Conservation (phyloP, 2,797 vertebrate genomes). For the Carapus acus region DNA sequence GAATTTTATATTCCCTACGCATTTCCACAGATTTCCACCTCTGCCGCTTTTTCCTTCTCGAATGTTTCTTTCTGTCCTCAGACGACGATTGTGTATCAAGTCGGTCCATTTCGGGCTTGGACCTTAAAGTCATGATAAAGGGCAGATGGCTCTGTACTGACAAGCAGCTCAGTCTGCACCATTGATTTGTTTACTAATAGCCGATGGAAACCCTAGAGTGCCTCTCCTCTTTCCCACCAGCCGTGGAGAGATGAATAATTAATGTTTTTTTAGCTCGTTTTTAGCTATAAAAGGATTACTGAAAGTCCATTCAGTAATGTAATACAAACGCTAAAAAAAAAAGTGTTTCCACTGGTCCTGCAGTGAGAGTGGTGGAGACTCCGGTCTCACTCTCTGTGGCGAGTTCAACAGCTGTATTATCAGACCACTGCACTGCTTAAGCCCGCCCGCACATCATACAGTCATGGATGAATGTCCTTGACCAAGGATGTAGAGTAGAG, state of each 20-base stretch:
- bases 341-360: conserved; percentile 45
- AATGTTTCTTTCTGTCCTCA: conserved; percentile 24
- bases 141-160: conserved; percentile 67
- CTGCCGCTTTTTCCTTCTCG: conserved; percentile 9
- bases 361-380: conserved; percentile 29
- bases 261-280: conserved; percentile 74
- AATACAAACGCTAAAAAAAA: conserved; percentile 59
- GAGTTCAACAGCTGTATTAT: conserved; percentile 1
- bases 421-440: neutral
- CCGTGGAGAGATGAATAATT: conserved; percentile 75
- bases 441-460: neutral
- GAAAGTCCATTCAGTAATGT: conserved; percentile 70
- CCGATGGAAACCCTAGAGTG: conserved; percentile 72
- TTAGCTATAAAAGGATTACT: conserved; percentile 72
- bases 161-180: conserved; percentile 67
- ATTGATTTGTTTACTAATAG: conserved; percentile 85
- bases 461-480: neutral
- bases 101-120: conserved; percentile 47
- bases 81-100: conserved; percentile 49
- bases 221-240: conserved; percentile 72
- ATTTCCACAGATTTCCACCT: neutral
- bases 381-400: too few relatives aligned
- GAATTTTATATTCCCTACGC: conserved; percentile 21
- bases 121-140: conserved; percentile 69
- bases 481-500: conserved; percentile 1